A percentile compares a stretch with the other conserved stretches of the same genome.
Conservation (phyloP, 2,113 vertebrate genomes). For the Atlantisia rogersi region DNA sequence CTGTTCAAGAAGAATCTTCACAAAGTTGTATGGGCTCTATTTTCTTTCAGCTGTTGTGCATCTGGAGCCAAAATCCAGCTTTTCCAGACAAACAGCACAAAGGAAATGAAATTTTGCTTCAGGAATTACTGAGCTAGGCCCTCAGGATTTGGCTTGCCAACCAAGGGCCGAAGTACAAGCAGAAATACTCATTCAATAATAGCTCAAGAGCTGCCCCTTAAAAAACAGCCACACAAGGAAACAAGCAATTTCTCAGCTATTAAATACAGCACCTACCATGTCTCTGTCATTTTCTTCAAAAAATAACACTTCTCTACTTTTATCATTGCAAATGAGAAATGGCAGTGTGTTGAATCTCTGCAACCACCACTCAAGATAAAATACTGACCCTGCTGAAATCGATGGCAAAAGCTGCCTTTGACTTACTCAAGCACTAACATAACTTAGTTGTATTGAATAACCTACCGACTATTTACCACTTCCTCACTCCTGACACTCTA, state of each 20-base stretch:
- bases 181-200: background rate
- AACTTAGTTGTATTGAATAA: background rate
- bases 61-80: background rate
- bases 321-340: slow-evolving; percentile 31
- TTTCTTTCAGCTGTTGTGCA: background rate
- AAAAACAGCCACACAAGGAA: slow-evolving; percentile 10
- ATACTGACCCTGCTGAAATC: background rate
- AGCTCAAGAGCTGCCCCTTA: slow-evolving; percentile 18
- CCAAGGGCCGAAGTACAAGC: background rate
- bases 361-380: background rate
- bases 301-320: background rate
- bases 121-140: background rate
- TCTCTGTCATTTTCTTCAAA: background rate
- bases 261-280: slow-evolving; percentile 5
- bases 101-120: background rate
- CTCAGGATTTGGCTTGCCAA: slow-evolving; percentile 16
- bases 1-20: background rate
- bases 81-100: background rate
- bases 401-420: background rate
- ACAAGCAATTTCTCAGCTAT: slow-evolving; percentile 8
- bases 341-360: slow-evolving; percentile 15
- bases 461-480: background rate
- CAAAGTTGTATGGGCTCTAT: background rate
- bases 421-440: background rate
- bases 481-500: background rate